A percentile compares a stretch with the other conserved stretches of the same genome.
These are phyloP conservation scores for Myotis pilosus DNA, from an alignment of 2,797 vertebrate species.

Conservation along the genomic window DNA sequence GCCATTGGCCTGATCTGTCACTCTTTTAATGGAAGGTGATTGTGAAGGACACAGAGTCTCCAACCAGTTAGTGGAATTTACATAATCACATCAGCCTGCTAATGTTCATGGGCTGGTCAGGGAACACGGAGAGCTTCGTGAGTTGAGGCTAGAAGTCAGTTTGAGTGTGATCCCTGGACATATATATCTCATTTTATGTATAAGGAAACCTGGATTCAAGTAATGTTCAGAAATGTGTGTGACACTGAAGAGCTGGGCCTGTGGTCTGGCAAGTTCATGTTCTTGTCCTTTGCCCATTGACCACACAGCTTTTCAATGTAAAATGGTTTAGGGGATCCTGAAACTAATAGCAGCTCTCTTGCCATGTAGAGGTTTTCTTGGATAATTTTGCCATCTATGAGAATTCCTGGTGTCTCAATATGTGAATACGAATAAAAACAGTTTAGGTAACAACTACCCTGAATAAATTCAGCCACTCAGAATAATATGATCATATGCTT, in stretches of 20 bases:
- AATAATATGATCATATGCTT: not conserved
- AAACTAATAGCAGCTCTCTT: not conserved
- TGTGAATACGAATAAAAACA: not conserved
- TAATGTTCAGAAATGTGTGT: not conserved
- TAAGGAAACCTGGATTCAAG: not conserved
- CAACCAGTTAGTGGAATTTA: not conserved
- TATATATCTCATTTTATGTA: not conserved
- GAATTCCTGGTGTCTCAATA: not conserved
- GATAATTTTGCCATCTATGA: not conserved
- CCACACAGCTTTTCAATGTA: not conserved
- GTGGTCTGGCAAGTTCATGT: not conserved
- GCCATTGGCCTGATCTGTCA: not conserved
- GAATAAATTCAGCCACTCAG: not conserved
- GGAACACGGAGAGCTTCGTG: not conserved
- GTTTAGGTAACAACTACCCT: not conserved
- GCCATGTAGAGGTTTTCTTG: not conserved
- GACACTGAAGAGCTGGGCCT: not conserved
- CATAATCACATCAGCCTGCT: slow-evolving; percentile 1
- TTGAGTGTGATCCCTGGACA: not conserved
- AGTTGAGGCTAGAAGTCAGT: not conserved
- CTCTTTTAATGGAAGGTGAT: slow-evolving; percentile 7
- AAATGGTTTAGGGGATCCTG: not conserved
- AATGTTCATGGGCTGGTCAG: not conserved
- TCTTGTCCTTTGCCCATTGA: not conserved
- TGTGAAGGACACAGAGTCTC: not conserved